Evolutionary conservation across 2,113 vertebrate genomes (phyloP).

Genomic region (Xenus cinereus): DNA sequence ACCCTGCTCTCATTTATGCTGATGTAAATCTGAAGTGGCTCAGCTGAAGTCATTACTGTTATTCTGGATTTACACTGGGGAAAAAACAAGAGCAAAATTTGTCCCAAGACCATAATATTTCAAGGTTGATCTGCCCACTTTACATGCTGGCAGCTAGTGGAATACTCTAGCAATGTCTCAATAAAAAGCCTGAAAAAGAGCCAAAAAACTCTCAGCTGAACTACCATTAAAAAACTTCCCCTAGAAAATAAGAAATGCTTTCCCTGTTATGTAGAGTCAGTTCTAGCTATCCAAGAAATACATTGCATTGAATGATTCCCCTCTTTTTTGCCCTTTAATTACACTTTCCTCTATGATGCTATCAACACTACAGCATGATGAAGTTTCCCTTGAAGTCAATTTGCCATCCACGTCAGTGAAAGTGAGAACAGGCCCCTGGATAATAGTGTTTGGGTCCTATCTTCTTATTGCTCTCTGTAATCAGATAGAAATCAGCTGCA

Average conservation of each 20-base stretch:
- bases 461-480: background rate
- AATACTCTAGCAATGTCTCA: slow-evolving; percentile 13
- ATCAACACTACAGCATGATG: slow-evolving; percentile 10
- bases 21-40: slow-evolving; percentile 28
- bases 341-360: slow-evolving; percentile 10
- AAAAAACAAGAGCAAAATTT: slow-evolving; percentile 23
- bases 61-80: slow-evolving; percentile 6
- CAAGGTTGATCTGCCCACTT: background rate
- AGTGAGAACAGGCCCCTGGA: background rate
- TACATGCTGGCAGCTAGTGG: background rate
- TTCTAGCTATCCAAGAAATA: slow-evolving; percentile 13
- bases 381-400: slow-evolving; percentile 14
- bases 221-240: background rate
- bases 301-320: background rate
- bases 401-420: background rate
- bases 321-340: slow-evolving; percentile 28
- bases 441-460: background rate
- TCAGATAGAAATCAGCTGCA: background rate
- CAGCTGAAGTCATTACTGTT: slow-evolving; percentile 41
- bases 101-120: slow-evolving; percentile 18
- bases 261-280: background rate
- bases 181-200: slow-evolving; percentile 26
- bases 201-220: background rate
- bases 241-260: slow-evolving; percentile 20
- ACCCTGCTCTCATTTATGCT: background rate